Conservation (phyloP, 2,797 vertebrate species). For the Pipistrellus pygmaeus region DNA sequence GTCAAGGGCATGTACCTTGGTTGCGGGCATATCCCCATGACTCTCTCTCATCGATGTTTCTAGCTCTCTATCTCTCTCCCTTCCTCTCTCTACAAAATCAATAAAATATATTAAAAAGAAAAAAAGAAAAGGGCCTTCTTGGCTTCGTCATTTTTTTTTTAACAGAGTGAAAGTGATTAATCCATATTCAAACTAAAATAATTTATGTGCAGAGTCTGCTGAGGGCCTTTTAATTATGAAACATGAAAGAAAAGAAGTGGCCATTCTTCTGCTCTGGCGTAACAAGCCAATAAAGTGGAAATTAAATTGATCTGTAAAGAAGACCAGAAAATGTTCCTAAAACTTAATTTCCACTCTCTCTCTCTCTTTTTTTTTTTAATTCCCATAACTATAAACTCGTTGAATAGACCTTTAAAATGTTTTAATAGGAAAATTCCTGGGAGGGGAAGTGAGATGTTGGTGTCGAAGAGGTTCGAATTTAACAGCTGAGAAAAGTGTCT, state of each 20-base stretch:
- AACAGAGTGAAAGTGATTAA: slow-evolving; percentile 80
- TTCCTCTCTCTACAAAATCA: too few relatives aligned
- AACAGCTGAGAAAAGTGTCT: slow-evolving; percentile 66
- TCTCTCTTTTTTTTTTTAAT: slow-evolving; percentile 56
- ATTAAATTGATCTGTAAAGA: slow-evolving; percentile 76
- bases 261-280: slow-evolving; percentile 71
- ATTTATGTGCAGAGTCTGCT: slow-evolving; percentile 47
- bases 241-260: slow-evolving; percentile 67
- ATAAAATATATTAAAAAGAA: too few relatives aligned
- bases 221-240: slow-evolving; percentile 76
- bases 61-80: too few relatives aligned
- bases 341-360: slow-evolving; percentile 74
- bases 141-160: slow-evolving; percentile 70
- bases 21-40: too few relatives aligned
- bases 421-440: slow-evolving; percentile 82
- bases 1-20: too few relatives aligned
- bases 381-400: slow-evolving; percentile 79
- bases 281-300: slow-evolving; percentile 76
- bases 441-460: slow-evolving; percentile 68
- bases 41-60: too few relatives aligned
- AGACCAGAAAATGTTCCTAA: slow-evolving; percentile 74
- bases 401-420: slow-evolving; percentile 75
- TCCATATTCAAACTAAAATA: slow-evolving; percentile 73
- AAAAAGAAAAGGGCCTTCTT: slow-evolving; percentile 70
- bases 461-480: slow-evolving; percentile 71